phyloP scores from a whole-genome alignment of 2,797 vertebrate genomes.

The Coracias cyanogaster region DNA sequence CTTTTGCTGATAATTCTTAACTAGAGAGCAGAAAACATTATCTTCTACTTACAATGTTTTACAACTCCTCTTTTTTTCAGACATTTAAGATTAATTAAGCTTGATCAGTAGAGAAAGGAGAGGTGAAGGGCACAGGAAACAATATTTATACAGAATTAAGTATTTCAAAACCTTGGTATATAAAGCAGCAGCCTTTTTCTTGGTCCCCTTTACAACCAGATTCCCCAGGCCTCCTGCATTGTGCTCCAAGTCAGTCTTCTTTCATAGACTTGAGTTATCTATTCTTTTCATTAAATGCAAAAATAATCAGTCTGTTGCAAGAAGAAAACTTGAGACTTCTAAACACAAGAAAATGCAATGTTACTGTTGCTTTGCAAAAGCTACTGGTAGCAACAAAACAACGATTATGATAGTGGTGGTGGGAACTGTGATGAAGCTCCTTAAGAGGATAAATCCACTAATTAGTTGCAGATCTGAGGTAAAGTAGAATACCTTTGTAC shows the following conservation, averaged over 20 bases:
- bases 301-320: neutral
- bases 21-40: neutral
- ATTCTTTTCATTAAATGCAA: neutral
- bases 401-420: neutral
- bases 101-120: neutral
- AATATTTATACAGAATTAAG: neutral
- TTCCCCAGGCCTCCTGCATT: neutral
- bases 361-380: neutral
- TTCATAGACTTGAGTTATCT: neutral
- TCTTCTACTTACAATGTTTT: neutral
- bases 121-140: neutral
- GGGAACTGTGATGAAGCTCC: neutral
- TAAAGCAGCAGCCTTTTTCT: neutral
- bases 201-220: neutral
- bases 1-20: constrained; percentile 20
- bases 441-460: neutral
- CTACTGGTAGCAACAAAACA: neutral
- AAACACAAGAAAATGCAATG: accelerated
- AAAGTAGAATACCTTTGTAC: neutral
- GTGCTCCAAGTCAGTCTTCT: neutral
- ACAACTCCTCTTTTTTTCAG: neutral
- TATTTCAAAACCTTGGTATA: neutral
- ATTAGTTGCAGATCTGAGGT: neutral
- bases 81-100: neutral
- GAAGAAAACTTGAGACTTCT: neutral